Base-by-base conservation (phyloP, 2,888 invertebrate genomes). In the Cheiracanthium punctorium region DNA sequence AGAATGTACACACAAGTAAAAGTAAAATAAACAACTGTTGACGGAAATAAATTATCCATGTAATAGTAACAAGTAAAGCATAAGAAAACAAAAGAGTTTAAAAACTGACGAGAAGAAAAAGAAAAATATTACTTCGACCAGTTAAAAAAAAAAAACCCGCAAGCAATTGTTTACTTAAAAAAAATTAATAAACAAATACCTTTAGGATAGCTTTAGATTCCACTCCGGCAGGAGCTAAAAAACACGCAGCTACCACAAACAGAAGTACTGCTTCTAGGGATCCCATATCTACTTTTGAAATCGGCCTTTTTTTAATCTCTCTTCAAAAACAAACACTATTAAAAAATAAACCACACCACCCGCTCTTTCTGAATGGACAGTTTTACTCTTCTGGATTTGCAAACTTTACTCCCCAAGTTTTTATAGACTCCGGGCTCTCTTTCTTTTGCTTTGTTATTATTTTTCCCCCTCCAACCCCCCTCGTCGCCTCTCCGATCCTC, bases 381-480 rank as follows among this genome's bases (percentile, higher is more conserved):
- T 41, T 37, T 24, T 58, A 58, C 58, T 58, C 58, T 58, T 58
- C 58, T 58, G 24, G 48, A 48, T 48, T 10, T 17, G 1, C 48
- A 48, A 58, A 5, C 37, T 37, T 58, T 58, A 58, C 58, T 58
- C 67, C n/a, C n/a, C 17, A 37, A 37, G 58, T 20, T 69, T 85
- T 85, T 79, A 58, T 85, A 85, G 72, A 79, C 84, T 33, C 79
- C 64, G 24, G 29, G n/a, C n/a, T n/a, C n/a, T n/a, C n/a, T 76
- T 43, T n/a, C n/a, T 72, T 77, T 77, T n/a, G 17, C 29, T 58
- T n/a, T 67, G 37, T 65, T 75, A 48, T 67, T 58, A 65, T 69
- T 69, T 74, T 74, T 64, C 52, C 69, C 33, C 67, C 14, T 24
- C 67, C 67, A 20, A n/a, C 17, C 30, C n/a, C 14, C 17, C 4